A percentile compares a stretch with the other conserved stretches of the same genome.
Conservation (phyloP, 2,888 invertebrate species). For the Odontocerum albicorne region DNA sequence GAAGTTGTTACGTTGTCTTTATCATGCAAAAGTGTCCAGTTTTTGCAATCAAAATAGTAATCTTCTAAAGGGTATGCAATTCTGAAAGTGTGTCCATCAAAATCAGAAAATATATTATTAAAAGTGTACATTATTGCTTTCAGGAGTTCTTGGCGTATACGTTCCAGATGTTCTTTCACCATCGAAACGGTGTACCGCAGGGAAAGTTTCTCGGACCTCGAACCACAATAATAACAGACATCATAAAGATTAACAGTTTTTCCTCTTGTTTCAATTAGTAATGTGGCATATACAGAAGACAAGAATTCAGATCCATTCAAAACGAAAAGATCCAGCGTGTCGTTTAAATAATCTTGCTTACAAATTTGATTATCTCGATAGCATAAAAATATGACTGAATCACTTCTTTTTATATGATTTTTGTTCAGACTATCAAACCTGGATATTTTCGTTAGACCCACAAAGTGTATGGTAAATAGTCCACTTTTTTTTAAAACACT, state of each 20-base stretch:
- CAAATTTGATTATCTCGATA: slow-evolving; percentile 3
- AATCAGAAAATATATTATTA: background rate
- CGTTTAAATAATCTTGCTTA: background rate
- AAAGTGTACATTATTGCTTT: background rate
- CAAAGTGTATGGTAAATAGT: slow-evolving; percentile 1
- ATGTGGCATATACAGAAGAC: background rate
- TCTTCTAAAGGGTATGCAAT: slow-evolving; percentile 1
- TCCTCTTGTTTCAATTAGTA: slow-evolving; percentile 4
- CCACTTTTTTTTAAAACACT: background rate
- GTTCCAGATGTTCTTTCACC: too few relatives aligned
- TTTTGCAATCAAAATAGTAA: slow-evolving; percentile 3
- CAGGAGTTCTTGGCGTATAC: background rate
- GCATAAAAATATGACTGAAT: slow-evolving; percentile 8
- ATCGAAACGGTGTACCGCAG: too few relatives aligned
- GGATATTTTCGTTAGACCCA: slow-evolving; percentile 1
- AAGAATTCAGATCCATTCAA: background rate
- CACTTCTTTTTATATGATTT: background rate
- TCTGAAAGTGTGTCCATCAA: slow-evolving; percentile 2
- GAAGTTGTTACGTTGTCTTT: background rate
- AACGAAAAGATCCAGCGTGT: background rate
- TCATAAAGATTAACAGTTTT: background rate
- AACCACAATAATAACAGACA: slow-evolving; percentile 11
- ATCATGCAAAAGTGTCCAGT: background rate
- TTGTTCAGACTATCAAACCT: background rate
- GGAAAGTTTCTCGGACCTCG: too few relatives aligned